A percentile compares a stretch with the other conserved stretches of the same genome.
phyloP scores from a whole-genome alignment of 2,797 vertebrate species.

The Brachymystax lenok region DNA sequence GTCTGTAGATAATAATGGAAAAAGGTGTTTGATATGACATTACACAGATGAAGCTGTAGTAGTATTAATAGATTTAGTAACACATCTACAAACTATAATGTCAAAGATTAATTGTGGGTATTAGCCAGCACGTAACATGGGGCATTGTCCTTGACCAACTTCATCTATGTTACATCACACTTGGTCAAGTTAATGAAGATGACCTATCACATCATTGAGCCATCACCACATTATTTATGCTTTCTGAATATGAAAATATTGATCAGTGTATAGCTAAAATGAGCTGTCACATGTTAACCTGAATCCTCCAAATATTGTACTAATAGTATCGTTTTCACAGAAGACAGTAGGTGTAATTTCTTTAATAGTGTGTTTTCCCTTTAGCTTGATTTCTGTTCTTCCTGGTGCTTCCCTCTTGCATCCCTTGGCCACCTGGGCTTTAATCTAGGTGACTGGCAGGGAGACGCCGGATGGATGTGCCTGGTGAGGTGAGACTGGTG shows the following conservation, averaged over 20 bases:
- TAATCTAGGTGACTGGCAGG: constrained; percentile 74
- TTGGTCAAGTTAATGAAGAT: constrained; percentile 27
- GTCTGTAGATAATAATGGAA: constrained; percentile 18
- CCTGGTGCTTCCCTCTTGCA: constrained; percentile 47
- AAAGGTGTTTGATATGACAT: constrained; percentile 27
- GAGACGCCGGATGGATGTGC: constrained; percentile 65
- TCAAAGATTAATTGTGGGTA: constrained; percentile 34
- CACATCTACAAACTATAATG: too few species aligned
- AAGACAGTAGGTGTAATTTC: not conserved
- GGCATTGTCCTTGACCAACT: constrained; percentile 34
- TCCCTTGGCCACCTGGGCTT: constrained; percentile 62
- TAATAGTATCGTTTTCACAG: not conserved
- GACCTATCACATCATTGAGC: not conserved
- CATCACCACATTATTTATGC: too few species aligned
- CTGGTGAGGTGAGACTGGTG: constrained; percentile 70
- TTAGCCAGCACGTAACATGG: constrained; percentile 33
- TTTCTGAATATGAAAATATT: too few species aligned
- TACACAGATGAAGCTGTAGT: constrained; percentile 30
- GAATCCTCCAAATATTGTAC: not conserved
- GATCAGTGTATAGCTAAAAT: too few species aligned
- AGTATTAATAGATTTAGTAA: constrained; percentile 22
- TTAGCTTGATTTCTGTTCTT: constrained; percentile 45
- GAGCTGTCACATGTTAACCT: not conserved
- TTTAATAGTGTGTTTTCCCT: constrained; percentile 13
- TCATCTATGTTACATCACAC: constrained; percentile 25